Conservation (phyloP, 2,113 vertebrate species). For the Pardalotus punctatus region DNA sequence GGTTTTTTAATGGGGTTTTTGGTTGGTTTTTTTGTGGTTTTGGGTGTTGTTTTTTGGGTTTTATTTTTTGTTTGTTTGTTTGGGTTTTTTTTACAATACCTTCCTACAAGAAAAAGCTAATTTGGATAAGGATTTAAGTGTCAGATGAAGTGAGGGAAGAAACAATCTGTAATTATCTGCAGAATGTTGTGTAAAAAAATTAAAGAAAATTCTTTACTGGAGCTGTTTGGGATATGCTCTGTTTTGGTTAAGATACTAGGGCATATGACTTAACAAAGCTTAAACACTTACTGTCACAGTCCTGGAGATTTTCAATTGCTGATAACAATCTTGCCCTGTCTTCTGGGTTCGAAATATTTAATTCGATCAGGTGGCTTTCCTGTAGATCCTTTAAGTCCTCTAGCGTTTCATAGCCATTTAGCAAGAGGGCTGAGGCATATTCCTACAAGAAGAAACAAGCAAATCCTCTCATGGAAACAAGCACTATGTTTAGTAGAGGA, state of each 20-base stretch:
- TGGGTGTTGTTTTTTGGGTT: too few relatives aligned
- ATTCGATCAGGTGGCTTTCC: conserved; percentile 91
- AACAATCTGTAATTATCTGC: not conserved
- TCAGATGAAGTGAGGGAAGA: not conserved
- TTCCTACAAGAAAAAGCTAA: not conserved
- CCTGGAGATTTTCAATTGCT: conserved; percentile 83
- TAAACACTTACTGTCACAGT: conserved; percentile 81
- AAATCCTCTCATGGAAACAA: not conserved
- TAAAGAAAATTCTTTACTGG: not conserved
- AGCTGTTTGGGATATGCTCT: not conserved
- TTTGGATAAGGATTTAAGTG: not conserved
- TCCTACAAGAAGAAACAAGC: conserved; percentile 74
- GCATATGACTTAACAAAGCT: not conserved
- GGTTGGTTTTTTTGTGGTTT: too few relatives aligned
- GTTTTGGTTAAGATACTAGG: not conserved
- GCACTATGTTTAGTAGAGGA: not conserved
- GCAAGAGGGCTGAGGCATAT: conserved; percentile 86
- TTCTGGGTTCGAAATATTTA: conserved; percentile 88
- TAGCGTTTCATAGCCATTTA: conserved; percentile 92
- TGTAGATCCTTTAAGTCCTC: conserved; percentile 92
- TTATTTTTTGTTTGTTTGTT: too few relatives aligned
- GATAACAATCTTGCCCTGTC: conserved; percentile 83
- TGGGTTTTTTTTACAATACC: not conserved
- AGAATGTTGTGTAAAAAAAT: not conserved
- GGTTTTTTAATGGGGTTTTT: too few relatives aligned